A percentile compares a stretch with the other conserved stretches of the same genome.
phyloP scores from a whole-genome alignment of 2,113 vertebrate species.

The Naja naja region DNA sequence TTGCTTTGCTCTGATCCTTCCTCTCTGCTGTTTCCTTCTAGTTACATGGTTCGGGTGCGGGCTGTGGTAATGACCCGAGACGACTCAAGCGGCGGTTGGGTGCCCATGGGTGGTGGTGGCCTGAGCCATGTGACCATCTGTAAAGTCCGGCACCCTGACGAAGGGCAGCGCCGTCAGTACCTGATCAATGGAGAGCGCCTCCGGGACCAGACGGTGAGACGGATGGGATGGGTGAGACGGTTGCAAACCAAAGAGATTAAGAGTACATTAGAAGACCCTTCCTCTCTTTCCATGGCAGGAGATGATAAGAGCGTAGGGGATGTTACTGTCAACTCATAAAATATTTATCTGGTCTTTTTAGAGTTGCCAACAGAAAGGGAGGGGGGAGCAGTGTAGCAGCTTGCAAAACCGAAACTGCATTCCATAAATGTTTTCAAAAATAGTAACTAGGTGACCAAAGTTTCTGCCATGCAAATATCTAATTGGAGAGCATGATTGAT shows the following conservation, averaged over 20 bases:
- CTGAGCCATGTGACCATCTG: constrained; percentile 89
- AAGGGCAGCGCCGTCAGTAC: constrained; percentile 79
- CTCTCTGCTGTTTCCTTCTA: constrained; percentile 14
- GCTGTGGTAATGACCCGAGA: constrained; percentile 94
- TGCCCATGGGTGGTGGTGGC: constrained; percentile 87
- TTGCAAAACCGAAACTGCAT: no score
- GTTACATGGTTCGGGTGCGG: constrained; percentile 85
- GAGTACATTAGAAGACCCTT: no score
- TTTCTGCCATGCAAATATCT: no score
- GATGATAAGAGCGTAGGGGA: background rate
- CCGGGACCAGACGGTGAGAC: constrained; percentile 89
- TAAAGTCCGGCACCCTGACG: constrained; percentile 81
- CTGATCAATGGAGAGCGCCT: constrained; percentile 88
- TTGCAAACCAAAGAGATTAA: no score
- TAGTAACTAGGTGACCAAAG: no score
- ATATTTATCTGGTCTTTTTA: no score
- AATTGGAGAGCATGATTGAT: no score
- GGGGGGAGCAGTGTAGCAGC: no score
- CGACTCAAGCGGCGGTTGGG: constrained; percentile 93
- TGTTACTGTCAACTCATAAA: background rate
- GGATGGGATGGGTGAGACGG: background rate
- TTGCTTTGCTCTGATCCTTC: background rate
- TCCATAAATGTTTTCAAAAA: no score
- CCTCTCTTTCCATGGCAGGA: background rate
- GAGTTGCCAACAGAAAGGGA: no score